phyloP scores from a whole-genome alignment of 2,113 vertebrate species.

The Petrocephalus microphthalmus region DNA sequence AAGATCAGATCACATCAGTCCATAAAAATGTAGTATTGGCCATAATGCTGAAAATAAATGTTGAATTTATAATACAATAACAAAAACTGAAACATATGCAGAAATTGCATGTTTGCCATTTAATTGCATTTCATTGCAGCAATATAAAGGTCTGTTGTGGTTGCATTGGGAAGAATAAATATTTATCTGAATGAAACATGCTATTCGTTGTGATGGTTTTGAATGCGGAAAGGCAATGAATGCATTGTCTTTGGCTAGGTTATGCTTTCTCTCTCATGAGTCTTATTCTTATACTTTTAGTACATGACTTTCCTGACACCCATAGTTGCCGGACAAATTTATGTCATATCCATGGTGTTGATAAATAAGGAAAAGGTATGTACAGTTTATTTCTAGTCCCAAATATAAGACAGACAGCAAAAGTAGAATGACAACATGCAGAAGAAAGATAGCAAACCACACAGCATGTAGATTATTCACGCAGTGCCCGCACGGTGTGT shows the following conservation, averaged over 20 bases:
- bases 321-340: slow-evolving; percentile 49
- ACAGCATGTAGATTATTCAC: neutral
- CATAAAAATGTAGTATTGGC: neutral
- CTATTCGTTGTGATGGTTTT: neutral
- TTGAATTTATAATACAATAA: neutral
- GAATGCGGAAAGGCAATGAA: neutral
- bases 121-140: no score
- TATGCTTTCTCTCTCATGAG: neutral
- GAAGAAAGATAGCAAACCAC: neutral
- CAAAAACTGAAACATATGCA: no score
- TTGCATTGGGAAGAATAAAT: neutral
- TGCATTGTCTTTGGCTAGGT: neutral
- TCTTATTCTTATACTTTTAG: slow-evolving; percentile 33
- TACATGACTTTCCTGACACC: slow-evolving; percentile 45
- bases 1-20: neutral
- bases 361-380: slow-evolving; percentile 37
- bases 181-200: neutral
- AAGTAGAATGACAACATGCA: neutral
- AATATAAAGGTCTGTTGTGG: neutral
- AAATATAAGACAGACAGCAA: neutral
- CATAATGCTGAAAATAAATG: neutral
- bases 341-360: slow-evolving; percentile 44
- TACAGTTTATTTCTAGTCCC: slow-evolving; percentile 4
- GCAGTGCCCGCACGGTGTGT: neutral
- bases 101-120: no score